Base-by-base conservation (phyloP, 2,888 invertebrate genomes). In the Campoletis raptor region DNA sequence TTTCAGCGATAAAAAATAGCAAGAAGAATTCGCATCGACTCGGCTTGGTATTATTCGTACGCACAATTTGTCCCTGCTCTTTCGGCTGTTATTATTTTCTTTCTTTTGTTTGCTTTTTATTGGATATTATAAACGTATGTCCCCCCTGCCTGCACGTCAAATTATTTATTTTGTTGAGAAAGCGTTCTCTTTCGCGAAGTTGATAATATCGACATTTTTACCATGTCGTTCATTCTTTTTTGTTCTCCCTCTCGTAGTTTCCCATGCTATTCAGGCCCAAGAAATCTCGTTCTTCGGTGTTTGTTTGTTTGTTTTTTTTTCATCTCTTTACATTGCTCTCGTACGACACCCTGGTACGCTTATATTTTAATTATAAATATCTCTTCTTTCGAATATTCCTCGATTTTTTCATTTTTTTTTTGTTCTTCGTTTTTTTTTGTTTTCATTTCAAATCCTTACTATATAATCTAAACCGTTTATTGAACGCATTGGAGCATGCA, bases 331-430 rank as follows among this genome's bases (percentile, higher is more conserved):
- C 85, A 64, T 80, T 80, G 79, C 79, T 80, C 70, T 80, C 84
- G 76, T 76, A 87, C 85, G 76, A 88, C 89, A 90, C 90, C 89
- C 89, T 90, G 88, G 87, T 90, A 92, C 90, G 90, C 90, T 91
- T 89, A 92, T 93, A 92, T 93, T 93, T 93, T 93, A 92, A 93
- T 92, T 92, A 93, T 92, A 93, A 91, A 91, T 89, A 88, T 90
- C 86, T 86, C 89, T 91, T 92, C 91, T 69, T 91, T 91, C 88
- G 89, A 89, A 90, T 90, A 89, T 90, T 90, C 90, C 88, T 90
- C 89, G 88, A 90, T 73, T 72, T 66, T 66, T 67, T 77, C 45
- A 9, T 72, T 61, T n/a, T 52, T 77, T 57, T 12, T 45, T 40
- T 57, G 12, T 57, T 40, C 12, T 48, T 21, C 42, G 40, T 52